Conservation (phyloP, 1,140 invertebrate species). For the Caerostris darwini region DNA sequence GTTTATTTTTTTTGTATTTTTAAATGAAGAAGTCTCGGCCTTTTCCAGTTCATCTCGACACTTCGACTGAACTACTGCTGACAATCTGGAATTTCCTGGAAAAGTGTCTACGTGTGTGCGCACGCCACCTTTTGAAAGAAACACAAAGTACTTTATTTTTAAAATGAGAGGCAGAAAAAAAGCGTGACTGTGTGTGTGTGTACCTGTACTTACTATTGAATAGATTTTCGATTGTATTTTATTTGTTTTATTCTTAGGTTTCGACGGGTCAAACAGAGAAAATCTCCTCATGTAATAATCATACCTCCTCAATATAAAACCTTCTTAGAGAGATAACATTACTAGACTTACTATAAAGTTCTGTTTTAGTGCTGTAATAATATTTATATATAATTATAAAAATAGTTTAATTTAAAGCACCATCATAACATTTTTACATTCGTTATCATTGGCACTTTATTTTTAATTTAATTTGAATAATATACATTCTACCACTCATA, state of each 20-base stretch:
- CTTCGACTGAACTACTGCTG: not conserved
- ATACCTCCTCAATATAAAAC: not conserved
- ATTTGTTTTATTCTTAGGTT: not conserved
- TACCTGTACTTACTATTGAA: not conserved
- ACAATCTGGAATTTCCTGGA: not conserved
- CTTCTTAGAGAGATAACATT: no score
- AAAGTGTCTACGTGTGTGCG: not conserved
- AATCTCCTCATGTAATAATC: not conserved
- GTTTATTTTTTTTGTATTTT: no score
- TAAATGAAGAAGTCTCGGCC: no score
- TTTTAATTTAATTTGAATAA: no score
- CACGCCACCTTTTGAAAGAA: not conserved
- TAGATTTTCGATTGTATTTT: not conserved
- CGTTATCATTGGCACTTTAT: no score
- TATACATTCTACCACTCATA: no score
- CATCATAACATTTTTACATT: no score
- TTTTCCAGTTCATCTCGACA: no score
- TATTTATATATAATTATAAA: no score
- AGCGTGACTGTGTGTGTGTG: not conserved
- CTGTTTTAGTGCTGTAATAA: no score
- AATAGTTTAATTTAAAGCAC: no score
- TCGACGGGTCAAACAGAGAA: not conserved
- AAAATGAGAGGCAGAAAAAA: not conserved
- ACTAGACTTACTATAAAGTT: no score
- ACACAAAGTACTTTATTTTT: constrained; percentile 22